Conservation (phyloP, 2,113 vertebrate genomes). For the Corapipo altera region DNA sequence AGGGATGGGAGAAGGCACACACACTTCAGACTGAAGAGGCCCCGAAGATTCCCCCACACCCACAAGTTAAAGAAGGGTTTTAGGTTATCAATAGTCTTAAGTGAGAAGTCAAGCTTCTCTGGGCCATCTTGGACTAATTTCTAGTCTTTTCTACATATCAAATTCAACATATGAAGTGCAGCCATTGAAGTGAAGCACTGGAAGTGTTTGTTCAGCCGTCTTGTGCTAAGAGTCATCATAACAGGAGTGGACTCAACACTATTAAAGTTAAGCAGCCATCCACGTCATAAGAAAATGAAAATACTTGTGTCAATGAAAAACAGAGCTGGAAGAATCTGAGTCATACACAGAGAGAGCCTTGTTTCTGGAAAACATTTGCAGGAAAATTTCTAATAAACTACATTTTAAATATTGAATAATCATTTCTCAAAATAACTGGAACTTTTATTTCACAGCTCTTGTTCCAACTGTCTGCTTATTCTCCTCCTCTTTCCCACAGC, state of each 20-base stretch:
- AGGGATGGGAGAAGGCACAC: not conserved
- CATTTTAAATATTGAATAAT: not conserved
- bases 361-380: not conserved
- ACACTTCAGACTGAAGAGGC: not conserved
- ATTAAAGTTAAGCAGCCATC: not conserved
- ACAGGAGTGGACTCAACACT: not conserved
- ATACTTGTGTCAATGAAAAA: not conserved
- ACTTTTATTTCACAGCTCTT: not conserved
- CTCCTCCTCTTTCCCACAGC: not conserved
- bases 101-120: not conserved
- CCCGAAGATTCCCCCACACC: not conserved
- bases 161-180: not conserved
- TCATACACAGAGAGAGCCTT: not conserved
- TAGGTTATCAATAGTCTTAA: not conserved
- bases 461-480: not conserved
- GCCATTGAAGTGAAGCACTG: not conserved
- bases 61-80: not conserved
- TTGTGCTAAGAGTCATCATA: not conserved
- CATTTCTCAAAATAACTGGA: not conserved
- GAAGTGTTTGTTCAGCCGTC: not conserved
- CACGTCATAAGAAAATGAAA: not conserved
- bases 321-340: not conserved
- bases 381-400: conserved; percentile 6
- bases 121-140: not conserved
- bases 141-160: not conserved